Evolutionary conservation across 2,113 vertebrate species (phyloP).

Genomic region (Numida meleagris): DNA sequence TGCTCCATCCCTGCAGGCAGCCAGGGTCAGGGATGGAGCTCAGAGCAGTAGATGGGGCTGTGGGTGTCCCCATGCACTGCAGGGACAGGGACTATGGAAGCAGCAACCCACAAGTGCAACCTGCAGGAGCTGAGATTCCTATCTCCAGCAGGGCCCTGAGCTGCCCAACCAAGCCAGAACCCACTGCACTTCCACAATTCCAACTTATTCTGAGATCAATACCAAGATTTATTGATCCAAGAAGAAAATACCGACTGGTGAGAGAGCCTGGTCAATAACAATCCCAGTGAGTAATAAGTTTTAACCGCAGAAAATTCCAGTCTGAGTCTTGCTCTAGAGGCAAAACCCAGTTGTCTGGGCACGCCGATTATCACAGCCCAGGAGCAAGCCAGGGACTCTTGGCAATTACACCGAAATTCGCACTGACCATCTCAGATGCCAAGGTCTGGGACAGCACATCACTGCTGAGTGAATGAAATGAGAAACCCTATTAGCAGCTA

Average conservation of each 20-base stretch:
- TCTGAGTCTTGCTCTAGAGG: background rate
- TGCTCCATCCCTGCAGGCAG: too few species aligned
- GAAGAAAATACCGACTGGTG: slow-evolving; percentile 50
- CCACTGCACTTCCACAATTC: slow-evolving; percentile 28
- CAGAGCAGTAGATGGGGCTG: too few species aligned
- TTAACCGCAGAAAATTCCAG: background rate
- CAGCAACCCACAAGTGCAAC: background rate
- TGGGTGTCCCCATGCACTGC: too few species aligned
- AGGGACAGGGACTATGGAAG: background rate
- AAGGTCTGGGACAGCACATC: background rate
- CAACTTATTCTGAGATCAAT: slow-evolving; percentile 69
- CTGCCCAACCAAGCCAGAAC: slow-evolving; percentile 10
- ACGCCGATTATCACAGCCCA: background rate
- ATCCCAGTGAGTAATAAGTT: slow-evolving; percentile 52
- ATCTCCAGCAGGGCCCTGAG: background rate
- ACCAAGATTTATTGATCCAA: slow-evolving; percentile 69
- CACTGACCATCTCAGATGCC: background rate
- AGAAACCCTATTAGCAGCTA: slow-evolving; percentile 37
- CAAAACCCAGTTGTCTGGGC: background rate
- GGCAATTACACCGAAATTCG: background rate
- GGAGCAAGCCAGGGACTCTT: background rate
- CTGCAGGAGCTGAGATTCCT: background rate
- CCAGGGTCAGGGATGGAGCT: too few species aligned
- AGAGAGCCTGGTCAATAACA: slow-evolving; percentile 56
- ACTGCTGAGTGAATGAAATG: background rate